Conservation (phyloP, 2,888 invertebrate genomes). For the Cylloceria caligata region DNA sequence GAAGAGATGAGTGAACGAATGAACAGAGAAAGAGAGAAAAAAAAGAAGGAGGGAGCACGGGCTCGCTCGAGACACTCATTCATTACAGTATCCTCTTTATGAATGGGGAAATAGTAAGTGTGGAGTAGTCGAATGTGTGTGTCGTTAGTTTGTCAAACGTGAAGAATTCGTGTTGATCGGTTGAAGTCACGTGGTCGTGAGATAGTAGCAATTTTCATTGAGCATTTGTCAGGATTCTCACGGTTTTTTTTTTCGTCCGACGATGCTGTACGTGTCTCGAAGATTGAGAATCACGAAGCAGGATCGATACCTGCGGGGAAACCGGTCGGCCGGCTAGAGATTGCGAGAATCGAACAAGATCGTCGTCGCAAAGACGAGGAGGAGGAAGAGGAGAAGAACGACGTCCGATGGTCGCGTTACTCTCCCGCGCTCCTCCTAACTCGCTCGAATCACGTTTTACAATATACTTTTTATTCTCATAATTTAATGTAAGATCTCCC, state of each 20-base stretch:
- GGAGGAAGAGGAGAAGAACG: neutral
- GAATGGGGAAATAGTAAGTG: conserved; percentile 51
- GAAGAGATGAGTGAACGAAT: conserved; percentile 18
- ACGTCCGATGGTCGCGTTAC: conserved; percentile 20
- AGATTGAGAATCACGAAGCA: conserved; percentile 49
- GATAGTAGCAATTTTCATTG: conserved; percentile 19
- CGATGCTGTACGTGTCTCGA: conserved; percentile 36
- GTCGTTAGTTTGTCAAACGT: conserved; percentile 23
- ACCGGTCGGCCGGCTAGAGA: conserved; percentile 59
- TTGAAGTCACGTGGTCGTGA: neutral
- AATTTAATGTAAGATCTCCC: conserved; percentile 25
- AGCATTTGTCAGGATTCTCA: conserved; percentile 34
- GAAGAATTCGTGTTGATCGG: conserved; percentile 25
- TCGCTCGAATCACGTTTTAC: conserved; percentile 25
- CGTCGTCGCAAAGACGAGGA: conserved; percentile 45
- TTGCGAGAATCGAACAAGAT: conserved; percentile 48
- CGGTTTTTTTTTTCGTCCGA: conserved; percentile 22
- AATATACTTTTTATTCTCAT: conserved; percentile 6
- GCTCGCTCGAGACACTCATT: conserved; percentile 48
- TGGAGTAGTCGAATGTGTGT: no score
- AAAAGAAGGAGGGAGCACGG: conserved; percentile 1
- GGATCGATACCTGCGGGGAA: conserved; percentile 35
- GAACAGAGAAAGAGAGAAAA: conserved; percentile 5
- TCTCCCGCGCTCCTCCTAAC: conserved; percentile 42
- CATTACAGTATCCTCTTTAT: conserved; percentile 47